Percentiles rank a stretch among this genome's conserved stretches.
Evolutionary conservation across 2,888 invertebrate species (phyloP).

Genomic region (Metalampra italica): DNA sequence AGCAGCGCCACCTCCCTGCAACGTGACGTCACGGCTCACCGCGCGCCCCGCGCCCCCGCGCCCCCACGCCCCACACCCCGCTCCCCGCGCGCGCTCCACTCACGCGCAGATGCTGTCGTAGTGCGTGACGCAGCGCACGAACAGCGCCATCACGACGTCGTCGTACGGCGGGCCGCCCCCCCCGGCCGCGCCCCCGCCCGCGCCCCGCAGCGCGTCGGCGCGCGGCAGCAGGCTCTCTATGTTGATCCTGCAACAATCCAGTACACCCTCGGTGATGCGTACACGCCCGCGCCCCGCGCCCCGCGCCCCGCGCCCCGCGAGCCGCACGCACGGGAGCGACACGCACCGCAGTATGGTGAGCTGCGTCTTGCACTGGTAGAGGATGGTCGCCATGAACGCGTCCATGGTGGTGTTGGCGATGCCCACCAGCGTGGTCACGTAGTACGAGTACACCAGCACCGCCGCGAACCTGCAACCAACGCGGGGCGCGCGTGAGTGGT

Average conservation of each 20-base stretch:
- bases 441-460: slow-evolving; percentile 56
- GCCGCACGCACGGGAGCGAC: too few species aligned
- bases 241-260: background rate
- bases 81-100: slow-evolving; percentile 18
- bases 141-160: slow-evolving; percentile 24
- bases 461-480: slow-evolving; percentile 38
- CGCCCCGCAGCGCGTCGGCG: background rate
- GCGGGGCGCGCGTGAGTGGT: background rate
- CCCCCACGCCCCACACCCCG: background rate
- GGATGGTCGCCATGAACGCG: slow-evolving; percentile 60
- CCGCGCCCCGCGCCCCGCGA: too few species aligned
- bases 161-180: slow-evolving; percentile 24
- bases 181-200: slow-evolving; percentile 23
- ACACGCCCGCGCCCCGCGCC: too few species aligned
- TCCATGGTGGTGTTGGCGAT: slow-evolving; percentile 73
- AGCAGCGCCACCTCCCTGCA: slow-evolving; percentile 40
- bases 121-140: slow-evolving; percentile 45
- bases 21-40: background rate
- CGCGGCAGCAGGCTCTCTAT: background rate
- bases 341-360: slow-evolving; percentile 56
- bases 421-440: slow-evolving; percentile 61
- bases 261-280: too few species aligned
- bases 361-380: slow-evolving; percentile 57
- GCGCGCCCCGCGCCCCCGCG: background rate
- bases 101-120: slow-evolving; percentile 48